These are phyloP conservation scores for Danio kyathit DNA, from an alignment of 2,797 vertebrate species.

Conservation along the genomic window DNA sequence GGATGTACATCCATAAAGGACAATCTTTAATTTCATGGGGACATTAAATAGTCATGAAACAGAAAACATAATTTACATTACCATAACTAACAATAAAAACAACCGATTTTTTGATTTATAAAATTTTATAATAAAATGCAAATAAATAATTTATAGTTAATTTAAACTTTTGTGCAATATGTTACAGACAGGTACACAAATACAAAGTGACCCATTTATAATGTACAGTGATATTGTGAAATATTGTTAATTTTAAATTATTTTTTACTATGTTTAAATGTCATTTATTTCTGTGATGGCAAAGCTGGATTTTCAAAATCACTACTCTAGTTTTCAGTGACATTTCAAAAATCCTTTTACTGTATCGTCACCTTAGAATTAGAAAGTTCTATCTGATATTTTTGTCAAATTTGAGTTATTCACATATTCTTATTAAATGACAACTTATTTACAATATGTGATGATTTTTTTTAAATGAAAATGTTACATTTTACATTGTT, in stretches of 20 bases:
- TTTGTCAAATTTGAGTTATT: no score
- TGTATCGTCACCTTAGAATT: no score
- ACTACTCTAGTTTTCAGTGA: not conserved
- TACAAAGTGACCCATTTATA: not conserved
- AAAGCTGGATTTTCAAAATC: not conserved
- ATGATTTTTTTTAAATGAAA: no score
- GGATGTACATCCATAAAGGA: no score
- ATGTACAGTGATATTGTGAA: not conserved
- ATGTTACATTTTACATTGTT: no score
- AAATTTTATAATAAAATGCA: not conserved
- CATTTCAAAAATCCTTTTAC: not conserved
- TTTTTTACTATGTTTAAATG: not conserved
- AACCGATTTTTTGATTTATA: not conserved
- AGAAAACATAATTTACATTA: not conserved
- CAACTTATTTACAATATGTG: no score
- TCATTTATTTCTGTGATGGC: not conserved
- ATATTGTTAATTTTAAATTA: not conserved
- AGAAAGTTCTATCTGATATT: no score
- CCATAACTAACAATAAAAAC: not conserved
- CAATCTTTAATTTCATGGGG: no score
- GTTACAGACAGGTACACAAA: no score
- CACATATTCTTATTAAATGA: no score
- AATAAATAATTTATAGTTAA: not conserved
- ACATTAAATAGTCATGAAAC: not conserved
- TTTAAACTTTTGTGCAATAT: not conserved